Evolutionary conservation across 2,113 vertebrate genomes (phyloP), one percentile per base, ranked within the genome.

Genomic region (Archilochus colubris): DNA sequence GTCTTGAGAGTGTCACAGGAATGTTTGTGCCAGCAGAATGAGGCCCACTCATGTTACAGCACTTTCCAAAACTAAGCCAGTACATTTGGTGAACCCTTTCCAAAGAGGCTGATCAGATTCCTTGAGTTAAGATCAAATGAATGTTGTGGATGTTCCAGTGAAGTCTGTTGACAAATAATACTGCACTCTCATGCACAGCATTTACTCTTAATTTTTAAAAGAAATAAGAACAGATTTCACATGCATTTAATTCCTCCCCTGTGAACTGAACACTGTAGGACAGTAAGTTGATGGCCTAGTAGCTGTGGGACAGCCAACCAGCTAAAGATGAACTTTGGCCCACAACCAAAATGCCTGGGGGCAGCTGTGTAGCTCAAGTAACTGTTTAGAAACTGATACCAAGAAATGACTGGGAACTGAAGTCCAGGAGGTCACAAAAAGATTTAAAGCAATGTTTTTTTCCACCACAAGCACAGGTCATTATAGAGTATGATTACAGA

Each of bases 11-110:
- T 70, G 63, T 85, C 85, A 72, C 54, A 76, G 89, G 95, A 97
- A 96, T 96, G 91, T 84, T 81, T 85, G 63, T 87, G 84, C 82
- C 87, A 95, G 96, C 89, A 97, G 78, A 96, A 97, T n/a, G 82
- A 95, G 67, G 36, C 1, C 0, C 25, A 11, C 93, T 97, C 91
- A 80, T 73, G 55, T 97, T 97, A 96, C 95, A 91, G 87, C 68
- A 77, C 87, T 96, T 97, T 97, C 95, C 89, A 94, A 89, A 95
- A 80, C 79, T 58, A 91, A 95, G 82, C 82, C 75, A 85, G 76
- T 74, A 91, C 78, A 95, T 86, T 94, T 89, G 91, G 84, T 74
- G 91, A 96, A 78, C 88, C 93, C 72, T 78, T 94, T 96, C 82
- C 85, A 95, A 94, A 75, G 59, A 94, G 51, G 23, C 78, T 63